Base-by-base conservation (phyloP, 2,888 invertebrate species). In the Ornithoptera alexandrae region DNA sequence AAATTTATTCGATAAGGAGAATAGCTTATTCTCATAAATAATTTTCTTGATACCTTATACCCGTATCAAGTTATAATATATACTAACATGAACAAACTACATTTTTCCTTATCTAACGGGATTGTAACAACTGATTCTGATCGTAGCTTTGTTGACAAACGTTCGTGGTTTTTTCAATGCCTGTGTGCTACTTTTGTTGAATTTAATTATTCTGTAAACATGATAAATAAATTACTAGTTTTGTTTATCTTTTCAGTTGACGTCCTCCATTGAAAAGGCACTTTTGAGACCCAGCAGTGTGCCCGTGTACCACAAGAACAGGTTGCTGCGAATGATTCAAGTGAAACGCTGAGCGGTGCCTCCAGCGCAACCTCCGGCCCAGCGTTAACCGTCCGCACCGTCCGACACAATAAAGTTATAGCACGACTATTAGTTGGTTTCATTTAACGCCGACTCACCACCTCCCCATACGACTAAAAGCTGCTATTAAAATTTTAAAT, bases 341-440 rank as follows among this genome's bases (percentile, higher is more conserved):
- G 70, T 66, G 50, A 72, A 65, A 59, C 69, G 71, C 22, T 69
- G 60, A 68, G 17, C 36, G 42, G 60, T 39, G n/a, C 20, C 17
- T 39, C 59, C 30, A 70, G 65, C n/a, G n/a, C 22, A 12, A n/a
- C 20, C 22, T 62, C 18, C 18, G 73, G 71, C 72, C 69, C 67
- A 73, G 72, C 70, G 74, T 70, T 62, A 70, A 63, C 67, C 66
- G 72, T 73, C 74, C 65, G 72, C 72, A 62, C 71, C 64, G 30
- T 42, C 39, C 15, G 59, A 61, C 71, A 75, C 72, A 76, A 77
- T 76, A 76, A 75, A 77, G 68, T 68, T 67, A 70, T 72, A 72
- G 50, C 69, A 66, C 50, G 62, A 60, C 71, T 72, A 74, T 74
- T 74, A 71, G 70, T 65, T 61, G 30, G 72, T 74, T 74, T 74